These are phyloP conservation scores for Siphamia tubifer DNA, from an alignment of 2,113 vertebrate genomes.

Conservation along the genomic window DNA sequence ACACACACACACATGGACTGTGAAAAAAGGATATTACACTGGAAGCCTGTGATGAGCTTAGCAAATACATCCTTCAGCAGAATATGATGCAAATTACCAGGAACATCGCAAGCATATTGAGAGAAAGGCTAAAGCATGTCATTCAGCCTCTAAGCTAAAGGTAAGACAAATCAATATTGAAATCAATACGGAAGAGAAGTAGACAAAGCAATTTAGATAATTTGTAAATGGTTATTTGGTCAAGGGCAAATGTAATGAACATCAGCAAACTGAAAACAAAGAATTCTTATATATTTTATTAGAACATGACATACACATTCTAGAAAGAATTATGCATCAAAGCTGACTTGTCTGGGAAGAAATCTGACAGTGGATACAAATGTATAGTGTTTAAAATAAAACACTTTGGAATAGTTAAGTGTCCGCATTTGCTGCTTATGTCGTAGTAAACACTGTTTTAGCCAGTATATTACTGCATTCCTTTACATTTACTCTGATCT, in stretches of 20 bases:
- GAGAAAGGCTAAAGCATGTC: neutral
- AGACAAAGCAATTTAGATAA: constrained; percentile 46
- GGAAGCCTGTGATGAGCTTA: too few relatives aligned
- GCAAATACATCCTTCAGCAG: too few relatives aligned
- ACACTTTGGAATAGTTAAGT: too few relatives aligned
- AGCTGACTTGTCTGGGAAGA: neutral
- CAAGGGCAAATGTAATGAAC: constrained; percentile 1
- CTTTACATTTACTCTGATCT: constrained; percentile 9
- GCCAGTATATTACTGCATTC: neutral
- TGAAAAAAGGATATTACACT: too few relatives aligned
- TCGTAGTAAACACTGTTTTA: constrained; percentile 5
- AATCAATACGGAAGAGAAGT: constrained; percentile 27
- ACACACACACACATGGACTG: too few relatives aligned
- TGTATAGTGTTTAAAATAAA: too few relatives aligned
- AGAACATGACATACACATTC: neutral
- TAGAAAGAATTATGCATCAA: neutral
- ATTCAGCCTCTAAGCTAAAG: neutral
- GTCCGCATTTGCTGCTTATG: too few relatives aligned
- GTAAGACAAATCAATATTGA: constrained; percentile 16
- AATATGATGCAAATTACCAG: too few relatives aligned
- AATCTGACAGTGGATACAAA: too few relatives aligned
- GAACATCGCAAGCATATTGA: neutral
- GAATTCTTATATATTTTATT: neutral
- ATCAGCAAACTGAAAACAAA: neutral
- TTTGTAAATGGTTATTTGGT: constrained; percentile 18